Base-by-base conservation (phyloP, 2,888 invertebrate genomes). In the Hecatera dysodea region DNA sequence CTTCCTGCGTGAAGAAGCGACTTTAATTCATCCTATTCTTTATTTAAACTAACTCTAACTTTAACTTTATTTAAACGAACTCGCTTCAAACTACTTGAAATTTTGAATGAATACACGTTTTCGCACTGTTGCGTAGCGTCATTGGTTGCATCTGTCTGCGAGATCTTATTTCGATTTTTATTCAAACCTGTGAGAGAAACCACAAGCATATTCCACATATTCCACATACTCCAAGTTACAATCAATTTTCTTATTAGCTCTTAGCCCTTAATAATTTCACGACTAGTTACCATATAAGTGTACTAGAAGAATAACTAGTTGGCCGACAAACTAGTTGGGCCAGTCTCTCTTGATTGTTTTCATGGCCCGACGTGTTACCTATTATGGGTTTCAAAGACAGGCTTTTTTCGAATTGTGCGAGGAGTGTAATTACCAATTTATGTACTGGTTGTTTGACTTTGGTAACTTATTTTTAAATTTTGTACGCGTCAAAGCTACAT, bases 271-370 rank as follows among this genome's bases (percentile, higher is more conserved):
- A 57, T 67, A 80, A 63, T 48, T 62, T 53, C 42, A 55, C 33
- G 33, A 70, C 77, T 67, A 67, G 78, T 79, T 79, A 62, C 78
- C 72, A 52, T 77, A 62, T 62, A 79, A 55, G 78, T 59, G 42
- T 19, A 36, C 59, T 60, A 39, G 56, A 3, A 27, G 17, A 50
- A 44, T n/a, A 62, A 66, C 61, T 57, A 46, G 80, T 79, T 79
- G 7, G 2, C 24, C 17, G 8, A 52, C 24, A 33, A 80, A 78
- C 81, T 50, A 15, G 81, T 69, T 24, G 12, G 0, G n/a, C 64
- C 36, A 7, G 81, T 63, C 56, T 63, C 22, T 48, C 71, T 71
- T 57, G 67, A 76, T 78, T 64, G 56, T 81, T 75, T 67, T 61
- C 66, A 64, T 57, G 4, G 42, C 8, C 0, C 12, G 42, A 44